A percentile compares a stretch with the other conserved stretches of the same genome.
phyloP scores from a whole-genome alignment of 2,888 invertebrate genomes.

The Eustalomyia histrio region DNA sequence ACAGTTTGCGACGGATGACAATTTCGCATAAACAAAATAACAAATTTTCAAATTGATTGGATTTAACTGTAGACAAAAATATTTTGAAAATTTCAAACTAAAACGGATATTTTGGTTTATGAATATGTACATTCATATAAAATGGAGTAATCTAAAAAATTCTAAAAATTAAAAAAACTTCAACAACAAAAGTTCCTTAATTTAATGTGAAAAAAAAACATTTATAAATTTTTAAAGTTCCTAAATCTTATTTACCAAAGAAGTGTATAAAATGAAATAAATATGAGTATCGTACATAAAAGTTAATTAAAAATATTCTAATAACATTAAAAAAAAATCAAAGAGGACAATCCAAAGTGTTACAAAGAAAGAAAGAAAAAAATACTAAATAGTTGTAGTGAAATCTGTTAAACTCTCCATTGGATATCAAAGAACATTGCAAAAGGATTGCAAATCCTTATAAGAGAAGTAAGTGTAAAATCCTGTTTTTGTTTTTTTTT shows the following conservation, averaged over 20 bases:
- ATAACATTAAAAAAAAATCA: background rate
- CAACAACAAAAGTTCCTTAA: no score
- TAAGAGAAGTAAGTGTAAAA: constrained; percentile 4
- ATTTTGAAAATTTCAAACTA: no score
- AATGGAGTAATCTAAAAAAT: background rate
- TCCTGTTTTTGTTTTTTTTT: no score
- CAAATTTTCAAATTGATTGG: background rate
- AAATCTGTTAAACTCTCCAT: constrained; percentile 11
- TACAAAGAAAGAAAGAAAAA: background rate
- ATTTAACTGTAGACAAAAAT: background rate
- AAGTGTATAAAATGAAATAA: background rate
- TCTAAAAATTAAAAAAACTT: no score
- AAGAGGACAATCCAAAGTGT: background rate
- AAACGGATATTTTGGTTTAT: background rate
- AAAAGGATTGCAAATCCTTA: constrained; percentile 10
- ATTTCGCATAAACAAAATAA: background rate
- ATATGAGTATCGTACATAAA: no score
- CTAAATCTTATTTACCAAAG: background rate
- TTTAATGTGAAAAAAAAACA: no score
- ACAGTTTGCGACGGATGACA: constrained; percentile 4
- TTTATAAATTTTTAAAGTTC: background rate
- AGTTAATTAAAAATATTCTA: no score
- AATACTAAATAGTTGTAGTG: background rate
- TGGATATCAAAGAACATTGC: background rate
- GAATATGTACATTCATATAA: background rate